Base-by-base conservation (phyloP, 1,140 invertebrate genomes). In the Drosophila kurseongensis region DNA sequence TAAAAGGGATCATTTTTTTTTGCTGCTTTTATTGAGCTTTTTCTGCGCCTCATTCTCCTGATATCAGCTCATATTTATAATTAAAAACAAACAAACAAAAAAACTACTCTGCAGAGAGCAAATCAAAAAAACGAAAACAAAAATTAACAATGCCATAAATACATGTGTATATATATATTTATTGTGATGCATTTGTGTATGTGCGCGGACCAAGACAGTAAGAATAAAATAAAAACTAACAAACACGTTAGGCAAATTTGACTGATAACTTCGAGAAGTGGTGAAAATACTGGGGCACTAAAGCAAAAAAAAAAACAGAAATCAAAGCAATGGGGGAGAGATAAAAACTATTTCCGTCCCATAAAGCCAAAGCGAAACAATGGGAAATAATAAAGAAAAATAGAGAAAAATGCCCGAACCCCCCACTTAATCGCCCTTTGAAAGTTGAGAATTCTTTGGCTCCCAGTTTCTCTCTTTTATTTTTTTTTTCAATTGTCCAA, bases 321-420 rank as follows among this genome's bases (percentile, higher is more conserved):
- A 68, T 55, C 48, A 55, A 68, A 38, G 66, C 63, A 54, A 29
- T 60, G 16, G 14, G 27, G 23, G 18, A 44, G 40, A 69, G 61
- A 83, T 76, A 73, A 84, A 83, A 80, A 80, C 63, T 79, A 80
- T 84, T 84, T 83, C 71, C 80, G 75, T 80, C 52, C 48, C 61
- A 82, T 61, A 63, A 62, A 82, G 61, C 29, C 75, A 48, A 74
- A 74, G 61, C 42, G 45, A 50, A 63, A 75, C 66, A 80, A 81
- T 81, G 41, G 56, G 13, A 67, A 66, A 69, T 52, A 67, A 71
- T 41, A 32, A 35, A n/a, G 14, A 57, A 35, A 18, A 29, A 16
- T 18, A 16, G 12, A 60, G 44, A 75, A 78, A 61, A 61, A 48
- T 75, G 14, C 18, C 38, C 5, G 5, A 40, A n/a, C 35, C 23